Evolutionary conservation across 37 sponge, comb jelly and placozoan species (phyloP).

Genomic region (Haliclona indistincta): DNA sequence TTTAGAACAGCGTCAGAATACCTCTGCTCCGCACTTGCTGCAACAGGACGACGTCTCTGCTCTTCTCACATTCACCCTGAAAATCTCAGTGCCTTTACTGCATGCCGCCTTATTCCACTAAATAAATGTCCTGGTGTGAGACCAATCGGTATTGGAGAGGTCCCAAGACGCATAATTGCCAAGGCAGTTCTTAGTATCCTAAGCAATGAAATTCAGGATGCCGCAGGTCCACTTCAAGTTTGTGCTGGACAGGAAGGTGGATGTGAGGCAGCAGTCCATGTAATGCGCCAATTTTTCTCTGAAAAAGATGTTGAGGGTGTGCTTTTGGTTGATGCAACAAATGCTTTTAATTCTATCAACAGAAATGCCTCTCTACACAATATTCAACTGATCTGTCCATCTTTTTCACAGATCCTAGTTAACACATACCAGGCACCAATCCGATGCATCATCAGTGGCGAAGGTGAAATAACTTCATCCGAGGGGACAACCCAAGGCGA

Average conservation of each 20-base stretch:
- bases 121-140: no score
- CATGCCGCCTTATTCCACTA: conserved; percentile 51
- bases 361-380: conserved; percentile 58
- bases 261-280: conserved; percentile 65
- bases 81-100: conserved; percentile 18
- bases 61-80: conserved; percentile 40
- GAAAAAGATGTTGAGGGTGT: conserved; percentile 29
- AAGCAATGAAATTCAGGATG: conserved; percentile 24
- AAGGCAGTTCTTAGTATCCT: conserved; percentile 35
- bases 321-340: conserved; percentile 65
- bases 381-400: conserved; percentile 41
- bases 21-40: conserved; percentile 44
- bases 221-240: conserved; percentile 64
- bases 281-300: conserved; percentile 33
- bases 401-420: conserved; percentile 18
- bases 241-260: conserved; percentile 71
- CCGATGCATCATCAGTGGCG: conserved; percentile 4
- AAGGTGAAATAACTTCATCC: conserved; percentile 26
- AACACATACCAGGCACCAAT: conserved; percentile 37
- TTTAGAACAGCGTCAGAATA: conserved; percentile 33
- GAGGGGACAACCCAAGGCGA: conserved; percentile 55
- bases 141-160: no score
- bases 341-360: conserved; percentile 64
- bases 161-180: conserved; percentile 53
- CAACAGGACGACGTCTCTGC: conserved; percentile 21